These are phyloP conservation scores for Phaethon lepturus DNA, from an alignment of 2,113 vertebrate genomes.

Conservation along the genomic window DNA sequence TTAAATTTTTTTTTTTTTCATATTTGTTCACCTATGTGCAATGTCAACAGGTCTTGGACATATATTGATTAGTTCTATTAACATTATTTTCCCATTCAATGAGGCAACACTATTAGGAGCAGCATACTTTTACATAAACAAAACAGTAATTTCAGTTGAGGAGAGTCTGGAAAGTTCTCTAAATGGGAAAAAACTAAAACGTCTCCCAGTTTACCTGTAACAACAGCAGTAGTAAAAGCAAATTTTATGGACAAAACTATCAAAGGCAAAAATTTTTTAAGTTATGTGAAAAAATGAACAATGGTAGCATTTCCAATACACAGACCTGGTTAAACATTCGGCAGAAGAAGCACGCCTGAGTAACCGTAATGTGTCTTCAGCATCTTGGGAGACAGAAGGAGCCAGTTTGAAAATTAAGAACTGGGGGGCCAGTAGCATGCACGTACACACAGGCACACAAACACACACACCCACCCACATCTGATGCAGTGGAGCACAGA, in stretches of 20 bases:
- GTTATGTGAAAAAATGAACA: background rate
- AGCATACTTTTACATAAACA: background rate
- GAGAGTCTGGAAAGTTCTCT: background rate
- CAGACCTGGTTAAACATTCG: background rate
- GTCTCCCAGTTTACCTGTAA: background rate
- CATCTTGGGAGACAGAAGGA: background rate
- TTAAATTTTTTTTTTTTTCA: background rate
- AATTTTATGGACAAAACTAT: background rate
- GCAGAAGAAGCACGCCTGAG: background rate
- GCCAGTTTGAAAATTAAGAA: background rate
- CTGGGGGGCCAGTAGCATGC: background rate
- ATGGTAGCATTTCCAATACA: background rate
- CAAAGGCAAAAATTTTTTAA: background rate
- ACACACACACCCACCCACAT: no score
- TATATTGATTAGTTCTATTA: background rate
- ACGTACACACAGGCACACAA: accelerated
- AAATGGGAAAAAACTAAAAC: background rate
- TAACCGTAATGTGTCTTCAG: background rate
- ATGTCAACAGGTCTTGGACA: background rate
- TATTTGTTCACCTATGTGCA: background rate
- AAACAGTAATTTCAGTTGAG: background rate
- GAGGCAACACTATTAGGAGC: background rate
- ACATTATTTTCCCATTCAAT: background rate
- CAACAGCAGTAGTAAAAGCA: background rate
- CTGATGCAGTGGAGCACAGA: background rate